These are phyloP conservation scores for Tympanoctomys barrerae DNA, from an alignment of 2,797 vertebrate genomes.

Conservation along the genomic window DNA sequence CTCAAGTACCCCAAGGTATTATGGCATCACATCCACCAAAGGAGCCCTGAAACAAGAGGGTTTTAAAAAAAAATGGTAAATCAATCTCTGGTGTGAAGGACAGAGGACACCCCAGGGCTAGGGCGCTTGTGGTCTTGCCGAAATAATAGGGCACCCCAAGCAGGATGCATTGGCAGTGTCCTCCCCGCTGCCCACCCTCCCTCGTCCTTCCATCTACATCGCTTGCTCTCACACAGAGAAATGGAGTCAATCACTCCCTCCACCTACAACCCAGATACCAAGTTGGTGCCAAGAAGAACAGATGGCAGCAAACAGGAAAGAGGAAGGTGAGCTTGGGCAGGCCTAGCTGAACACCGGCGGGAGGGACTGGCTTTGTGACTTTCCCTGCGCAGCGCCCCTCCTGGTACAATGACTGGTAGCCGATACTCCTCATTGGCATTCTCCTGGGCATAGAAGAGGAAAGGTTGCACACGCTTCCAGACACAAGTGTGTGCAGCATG, in stretches of 20 bases:
- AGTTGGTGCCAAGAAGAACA: neutral
- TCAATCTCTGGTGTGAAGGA: neutral
- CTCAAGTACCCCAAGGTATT: neutral
- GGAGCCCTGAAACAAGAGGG: neutral
- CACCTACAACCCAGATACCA: neutral
- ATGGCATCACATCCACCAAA: neutral
- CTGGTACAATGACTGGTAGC: neutral
- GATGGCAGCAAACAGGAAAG: neutral
- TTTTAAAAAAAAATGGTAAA: neutral
- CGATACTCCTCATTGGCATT: neutral
- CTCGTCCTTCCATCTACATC: neutral
- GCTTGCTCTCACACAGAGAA: neutral
- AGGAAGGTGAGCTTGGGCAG: neutral
- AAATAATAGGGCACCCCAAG: neutral
- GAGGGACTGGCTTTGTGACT: neutral
- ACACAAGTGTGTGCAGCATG: neutral
- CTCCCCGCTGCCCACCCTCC: neutral
- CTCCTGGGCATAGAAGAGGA: neutral
- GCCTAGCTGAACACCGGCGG: fast-evolving
- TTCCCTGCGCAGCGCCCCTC: neutral
- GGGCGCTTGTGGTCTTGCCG: too few species aligned
- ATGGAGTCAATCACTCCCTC: neutral
- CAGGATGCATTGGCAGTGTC: neutral
- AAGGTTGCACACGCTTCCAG: neutral
- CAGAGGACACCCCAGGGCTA: neutral